Base-by-base conservation (phyloP, 2,113 vertebrate genomes). In the Rhinopomastus cyanomelas region DNA sequence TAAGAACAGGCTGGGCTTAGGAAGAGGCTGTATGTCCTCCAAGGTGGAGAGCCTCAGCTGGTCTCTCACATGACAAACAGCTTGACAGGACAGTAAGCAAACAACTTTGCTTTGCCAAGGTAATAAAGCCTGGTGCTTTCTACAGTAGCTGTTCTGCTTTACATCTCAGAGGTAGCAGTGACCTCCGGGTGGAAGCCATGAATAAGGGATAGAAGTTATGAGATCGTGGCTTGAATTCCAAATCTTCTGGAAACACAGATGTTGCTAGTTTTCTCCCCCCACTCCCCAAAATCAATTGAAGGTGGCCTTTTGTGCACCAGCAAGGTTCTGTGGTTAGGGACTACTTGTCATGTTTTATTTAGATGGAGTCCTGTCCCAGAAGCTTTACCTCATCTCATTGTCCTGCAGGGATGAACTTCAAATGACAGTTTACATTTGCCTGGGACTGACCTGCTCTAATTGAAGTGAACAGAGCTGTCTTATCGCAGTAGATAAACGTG, bases 341-440 rank as follows among this genome's bases (percentile, higher is more conserved):
- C 64, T 61, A 36, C 81, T 69, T 93, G 91, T 94, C 94, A 91
- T 32, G 81, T 71, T 90, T 87, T 80, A 93, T 94, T 95, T 85
- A 79, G 72, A 62, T 89, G 85, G 91, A 93, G 90, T 76, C 79
- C 85, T 94, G 87, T 91, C 91, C 81, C 79, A 76, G 89, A 73
- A 93, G 94, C 48, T 66, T 93, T 90, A 53, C 71, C 32, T 91
- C 79, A 55, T 92, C 59, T 87, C 56, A 56, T 85, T 95, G 95
- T 92, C 87, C 91, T 91, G 79, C 91, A 91, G 87, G 80, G 91
- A 87, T 89, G 93, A 87, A 82, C 89, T 89, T 91, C 81, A 94
- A 87, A 83, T 89, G 95, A 88, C 89, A 91, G 42, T 95, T 95
- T 94, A 59, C 51, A 51, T 94, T 95, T 95, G 82, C 71, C 87